Base-by-base conservation (phyloP, 1,140 invertebrate species). In the Globodera ellingtonae region DNA sequence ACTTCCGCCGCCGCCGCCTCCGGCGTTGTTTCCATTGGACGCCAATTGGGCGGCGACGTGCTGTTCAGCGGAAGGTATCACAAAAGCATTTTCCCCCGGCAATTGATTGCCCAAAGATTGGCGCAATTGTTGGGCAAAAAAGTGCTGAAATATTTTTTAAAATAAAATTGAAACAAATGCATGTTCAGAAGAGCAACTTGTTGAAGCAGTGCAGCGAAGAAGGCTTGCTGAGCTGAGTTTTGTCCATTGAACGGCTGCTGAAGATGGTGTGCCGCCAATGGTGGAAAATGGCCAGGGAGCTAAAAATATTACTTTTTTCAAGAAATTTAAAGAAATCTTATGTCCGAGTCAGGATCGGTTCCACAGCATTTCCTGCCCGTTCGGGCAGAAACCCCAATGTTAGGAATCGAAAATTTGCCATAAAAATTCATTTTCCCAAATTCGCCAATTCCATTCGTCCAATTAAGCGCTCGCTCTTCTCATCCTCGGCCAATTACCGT, bases 121-220 rank as follows among this genome's bases (percentile, higher is more conserved):
- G 67, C 67, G 67, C 67, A 70, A 44, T 44, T 70, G 67, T 18
- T 70, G 67, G 10, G 67, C 24, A 44, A 70, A 70, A 70, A 70
- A 70, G 67, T 70, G 67, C 67, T 70, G n/a, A 35, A 70, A 70
- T 52, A 52, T 52, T 52, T 52, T 52, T 52, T 21, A 6, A 15
- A 18, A 62, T 62, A 18, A 13, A 62, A 62, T 62, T 62, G 18
- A 62, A 5, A 21, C 59, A 65, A 65, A 65, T 65, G 59, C 21
- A 21, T 13, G n/a, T 65, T 21, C 59, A 13, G 13, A 15, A 65
- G 67, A 21, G 4, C 46, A 0, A 70, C 67, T 47, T 70, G 67
- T 6, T 70, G 67, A 35, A 70, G 67, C 5, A 70, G 46, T 70
- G 67, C 67, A 6, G 67, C 67, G 24, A 70, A 70, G 18, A 70